A percentile compares a stretch with the other conserved stretches of the same genome.
Conservation (phyloP, 2,888 invertebrate species). For the Pediacus dermestoides region DNA sequence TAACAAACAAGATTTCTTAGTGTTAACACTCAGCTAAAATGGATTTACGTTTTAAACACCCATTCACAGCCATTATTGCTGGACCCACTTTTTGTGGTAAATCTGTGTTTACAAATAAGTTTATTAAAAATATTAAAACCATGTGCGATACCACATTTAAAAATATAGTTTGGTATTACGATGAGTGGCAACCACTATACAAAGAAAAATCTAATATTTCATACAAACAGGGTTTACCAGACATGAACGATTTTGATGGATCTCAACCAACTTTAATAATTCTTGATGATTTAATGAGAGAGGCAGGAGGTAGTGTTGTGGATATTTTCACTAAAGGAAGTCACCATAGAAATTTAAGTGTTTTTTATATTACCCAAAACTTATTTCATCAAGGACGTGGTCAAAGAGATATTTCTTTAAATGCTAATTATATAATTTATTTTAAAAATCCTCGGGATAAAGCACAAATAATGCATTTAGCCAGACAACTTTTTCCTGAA, state of each 20-base stretch:
- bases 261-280: background rate
- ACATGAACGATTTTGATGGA: slow-evolving; percentile 1
- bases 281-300: slow-evolving; percentile 1
- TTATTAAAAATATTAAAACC: background rate
- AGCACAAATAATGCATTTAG: slow-evolving; percentile 17
- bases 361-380: too few relatives aligned
- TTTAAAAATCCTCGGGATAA: slow-evolving; percentile 15
- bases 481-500: background rate
- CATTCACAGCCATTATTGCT: too few relatives aligned
- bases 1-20: too few relatives aligned
- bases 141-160: background rate
- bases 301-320: background rate
- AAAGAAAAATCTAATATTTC: background rate
- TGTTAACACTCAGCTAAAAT: too few relatives aligned
- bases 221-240: background rate
- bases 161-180: slow-evolving; percentile 1
- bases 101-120: slow-evolving; percentile 10
- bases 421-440: slow-evolving; percentile 1
- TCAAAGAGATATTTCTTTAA: slow-evolving; percentile 11
- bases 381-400: background rate
- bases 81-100: slow-evolving; percentile 17
- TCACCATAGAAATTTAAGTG: too few relatives aligned
- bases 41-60: too few relatives aligned
- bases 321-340: slow-evolving; percentile 1
- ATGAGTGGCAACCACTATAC: slow-evolving; percentile 1